Percentiles rank a stretch among this genome's conserved stretches.
phyloP scores from a whole-genome alignment of 2,888 invertebrate genomes.

The Electrophaes corylata region DNA sequence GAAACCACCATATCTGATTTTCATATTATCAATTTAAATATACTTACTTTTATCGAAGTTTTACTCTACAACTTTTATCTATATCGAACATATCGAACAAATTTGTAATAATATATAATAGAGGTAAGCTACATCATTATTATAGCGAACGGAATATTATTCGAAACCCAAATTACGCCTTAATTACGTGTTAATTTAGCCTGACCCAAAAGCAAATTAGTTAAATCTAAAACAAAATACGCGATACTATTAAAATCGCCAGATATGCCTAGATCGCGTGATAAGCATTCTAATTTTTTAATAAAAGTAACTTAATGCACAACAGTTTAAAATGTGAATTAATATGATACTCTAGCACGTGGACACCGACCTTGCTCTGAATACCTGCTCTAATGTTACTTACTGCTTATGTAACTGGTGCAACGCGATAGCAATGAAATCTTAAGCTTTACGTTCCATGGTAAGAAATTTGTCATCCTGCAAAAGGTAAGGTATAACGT shows the following conservation, averaged over 20 bases:
- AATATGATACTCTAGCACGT: constrained; percentile 23
- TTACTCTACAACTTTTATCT: no score
- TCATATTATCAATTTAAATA: no score
- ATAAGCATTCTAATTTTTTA: constrained; percentile 22
- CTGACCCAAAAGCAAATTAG: constrained; percentile 27
- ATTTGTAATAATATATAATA: neutral
- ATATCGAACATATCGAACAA: no score
- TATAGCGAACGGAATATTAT: constrained; percentile 1
- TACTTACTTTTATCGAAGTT: no score
- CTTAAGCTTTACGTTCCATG: neutral
- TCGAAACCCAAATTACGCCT: neutral
- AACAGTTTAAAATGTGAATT: constrained; percentile 19
- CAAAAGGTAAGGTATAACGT: no score
- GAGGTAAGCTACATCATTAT: neutral
- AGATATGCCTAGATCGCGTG: constrained; percentile 35
- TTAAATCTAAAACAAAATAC: constrained; percentile 21
- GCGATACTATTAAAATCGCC: constrained; percentile 31
- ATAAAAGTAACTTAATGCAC: constrained; percentile 22
- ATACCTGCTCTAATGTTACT: constrained; percentile 29
- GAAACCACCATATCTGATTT: no score
- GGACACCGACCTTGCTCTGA: constrained; percentile 30
- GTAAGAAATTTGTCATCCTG: neutral
- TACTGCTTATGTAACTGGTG: constrained; percentile 32
- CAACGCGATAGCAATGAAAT: constrained; percentile 10
- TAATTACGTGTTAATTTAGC: constrained; percentile 12